Evolutionary conservation across 2,113 vertebrate genomes (phyloP), one percentile per base, ranked within the genome.

Genomic region (Epinephelus lanceolatus): DNA sequence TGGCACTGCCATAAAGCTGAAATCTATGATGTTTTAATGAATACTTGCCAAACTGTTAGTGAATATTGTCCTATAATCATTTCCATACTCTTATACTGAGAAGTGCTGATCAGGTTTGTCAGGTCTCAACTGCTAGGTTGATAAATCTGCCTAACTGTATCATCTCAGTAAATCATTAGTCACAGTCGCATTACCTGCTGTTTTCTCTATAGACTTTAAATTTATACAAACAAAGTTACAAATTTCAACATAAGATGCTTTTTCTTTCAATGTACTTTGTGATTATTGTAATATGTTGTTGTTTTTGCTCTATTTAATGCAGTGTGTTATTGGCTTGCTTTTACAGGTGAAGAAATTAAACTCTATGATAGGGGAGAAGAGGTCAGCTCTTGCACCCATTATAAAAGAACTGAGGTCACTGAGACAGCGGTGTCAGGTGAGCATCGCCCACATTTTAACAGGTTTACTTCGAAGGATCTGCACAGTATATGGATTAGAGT

Each of bases 301-400:
- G 5, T 63, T 42, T 17, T 9, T 70, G 23, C 59, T 10, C 6
- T 10, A 7, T 52, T 70, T 56, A 70, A 49, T 57, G 8, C 10
- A 52, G 1, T 40, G 15, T 69, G 18, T 23, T 30, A 0, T 71
- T 42, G 40, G 15, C 62, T 72, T 89, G 55, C 0, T 81, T 83
- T 92, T 52, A 66, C 93, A 99, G 98, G 97, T 99, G 15, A 99
- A 96, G 94, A 97, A 97, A 53, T 92, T 99, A 75, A 99, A 99
- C 71, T 86, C 96, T 2, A 82, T 96, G 93, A 97, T 99, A 59
- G 94, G 94, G 76, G 96, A 98, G 82, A 99, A 99, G 94, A 99
- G 98, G 92, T 95, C 97, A 0, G 97, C 96, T 71, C 94, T 99
- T 0, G 97, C 97, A 71, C 98, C 98, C 3, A 93, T 98, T 55